Evolutionary conservation across 2,113 vertebrate species (phyloP).

Genomic region (Cynocephalus volans): DNA sequence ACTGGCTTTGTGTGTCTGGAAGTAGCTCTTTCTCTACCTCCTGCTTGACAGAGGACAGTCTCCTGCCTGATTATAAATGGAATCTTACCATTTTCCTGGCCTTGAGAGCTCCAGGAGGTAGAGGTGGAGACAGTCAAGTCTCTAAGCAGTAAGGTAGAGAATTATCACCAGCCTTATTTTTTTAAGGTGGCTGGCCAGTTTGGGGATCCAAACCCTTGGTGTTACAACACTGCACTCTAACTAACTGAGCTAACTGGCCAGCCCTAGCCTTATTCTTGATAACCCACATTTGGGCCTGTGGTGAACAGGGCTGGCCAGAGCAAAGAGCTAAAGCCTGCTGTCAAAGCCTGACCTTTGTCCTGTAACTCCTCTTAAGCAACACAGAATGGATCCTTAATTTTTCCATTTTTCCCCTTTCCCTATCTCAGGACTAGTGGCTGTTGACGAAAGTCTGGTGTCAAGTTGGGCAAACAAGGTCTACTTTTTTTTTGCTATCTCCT

Average conservation of each 20-base stretch:
- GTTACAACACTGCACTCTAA: no score
- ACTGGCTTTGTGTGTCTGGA: constrained; percentile 31
- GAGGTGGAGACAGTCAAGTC: neutral
- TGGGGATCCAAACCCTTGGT: no score
- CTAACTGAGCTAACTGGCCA: neutral
- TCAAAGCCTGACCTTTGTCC: neutral
- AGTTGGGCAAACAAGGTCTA: neutral
- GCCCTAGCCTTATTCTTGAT: neutral
- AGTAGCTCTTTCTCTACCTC: constrained; percentile 17
- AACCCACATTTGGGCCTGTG: neutral
- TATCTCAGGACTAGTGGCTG: neutral
- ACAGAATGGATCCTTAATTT: constrained; percentile 12
- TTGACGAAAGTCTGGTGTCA: neutral
- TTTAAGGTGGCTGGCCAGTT: no score
- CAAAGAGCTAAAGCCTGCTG: neutral
- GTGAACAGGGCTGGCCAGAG: neutral
- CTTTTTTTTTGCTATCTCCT: neutral
- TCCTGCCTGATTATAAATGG: neutral
- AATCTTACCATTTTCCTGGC: neutral
- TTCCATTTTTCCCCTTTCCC: neutral
- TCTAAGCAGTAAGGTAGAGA: neutral
- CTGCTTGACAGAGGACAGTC: neutral
- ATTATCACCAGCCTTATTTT: neutral
- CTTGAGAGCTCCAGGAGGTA: neutral
- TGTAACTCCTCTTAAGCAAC: neutral